These are phyloP conservation scores for Trematocara stigmaticum DNA, from an alignment of 2,113 vertebrate genomes.

Conservation along the genomic window DNA sequence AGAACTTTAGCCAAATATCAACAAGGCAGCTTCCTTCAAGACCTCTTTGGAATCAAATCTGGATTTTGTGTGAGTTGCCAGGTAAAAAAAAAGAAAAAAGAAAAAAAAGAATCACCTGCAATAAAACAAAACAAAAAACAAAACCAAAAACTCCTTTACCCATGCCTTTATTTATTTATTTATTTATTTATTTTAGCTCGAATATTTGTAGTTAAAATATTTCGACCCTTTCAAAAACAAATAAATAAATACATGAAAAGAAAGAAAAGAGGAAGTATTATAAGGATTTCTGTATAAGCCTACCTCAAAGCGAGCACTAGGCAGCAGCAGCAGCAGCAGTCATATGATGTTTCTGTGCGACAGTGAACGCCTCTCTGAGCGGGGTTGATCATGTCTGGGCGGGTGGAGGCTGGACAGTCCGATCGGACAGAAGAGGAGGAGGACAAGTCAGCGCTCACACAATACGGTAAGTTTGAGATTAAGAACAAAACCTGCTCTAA, in stretches of 20 bases:
- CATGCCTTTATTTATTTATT: background rate
- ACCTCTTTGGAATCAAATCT: background rate
- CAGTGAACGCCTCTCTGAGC: slow-evolving; percentile 45
- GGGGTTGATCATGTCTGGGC: background rate
- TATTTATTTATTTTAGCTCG: background rate
- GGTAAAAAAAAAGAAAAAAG: background rate
- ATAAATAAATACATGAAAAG: background rate
- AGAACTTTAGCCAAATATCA: background rate
- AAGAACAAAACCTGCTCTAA: background rate
- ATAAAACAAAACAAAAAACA: background rate
- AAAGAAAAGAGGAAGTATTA: background rate
- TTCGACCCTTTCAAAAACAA: background rate
- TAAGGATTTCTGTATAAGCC: background rate
- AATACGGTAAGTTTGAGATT: slow-evolving; percentile 20
- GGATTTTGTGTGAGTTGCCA: background rate
- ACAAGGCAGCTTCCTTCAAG: background rate
- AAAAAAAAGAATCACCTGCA: background rate
- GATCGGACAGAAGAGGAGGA: background rate
- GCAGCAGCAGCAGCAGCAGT: background rate
- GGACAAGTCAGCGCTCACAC: background rate
- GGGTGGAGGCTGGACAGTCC: background rate
- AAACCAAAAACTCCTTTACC: background rate
- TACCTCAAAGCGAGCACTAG: background rate
- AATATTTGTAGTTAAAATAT: background rate
- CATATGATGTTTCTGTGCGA: slow-evolving; percentile 2